A percentile compares a stretch with the other conserved stretches of the same genome.
Conservation (phyloP, 2,888 invertebrate species). For the Drosophila affinis region DNA sequence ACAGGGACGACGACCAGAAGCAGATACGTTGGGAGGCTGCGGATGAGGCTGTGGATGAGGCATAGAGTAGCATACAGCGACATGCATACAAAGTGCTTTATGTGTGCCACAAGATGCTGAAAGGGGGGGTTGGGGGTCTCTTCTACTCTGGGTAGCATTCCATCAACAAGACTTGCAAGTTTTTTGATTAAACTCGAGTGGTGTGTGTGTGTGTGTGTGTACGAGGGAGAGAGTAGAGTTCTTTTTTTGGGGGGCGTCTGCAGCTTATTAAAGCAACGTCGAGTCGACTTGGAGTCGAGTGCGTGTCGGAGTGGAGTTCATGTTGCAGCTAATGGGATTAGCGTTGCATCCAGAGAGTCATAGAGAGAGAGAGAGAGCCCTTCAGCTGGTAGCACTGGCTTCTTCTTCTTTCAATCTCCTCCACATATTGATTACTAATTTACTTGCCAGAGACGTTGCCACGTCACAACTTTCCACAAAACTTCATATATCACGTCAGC, state of each 20-base stretch:
- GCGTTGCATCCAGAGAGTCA: slow-evolving; percentile 30
- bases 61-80: slow-evolving; percentile 44
- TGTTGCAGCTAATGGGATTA: slow-evolving; percentile 60
- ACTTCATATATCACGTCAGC: slow-evolving; percentile 54
- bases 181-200: slow-evolving; percentile 71
- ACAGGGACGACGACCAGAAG: slow-evolving; percentile 49
- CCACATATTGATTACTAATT: slow-evolving; percentile 73
- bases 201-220: slow-evolving; percentile 1
- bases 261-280: slow-evolving; percentile 59
- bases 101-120: slow-evolving; percentile 63
- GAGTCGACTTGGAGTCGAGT: slow-evolving; percentile 37
- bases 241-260: slow-evolving; percentile 33
- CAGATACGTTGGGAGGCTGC: slow-evolving; percentile 15
- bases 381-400: not conserved
- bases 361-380: not conserved
- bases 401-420: slow-evolving; percentile 29
- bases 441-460: slow-evolving; percentile 41
- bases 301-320: slow-evolving; percentile 43
- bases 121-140: slow-evolving; percentile 38
- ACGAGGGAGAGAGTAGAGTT: slow-evolving; percentile 8
- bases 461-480: slow-evolving; percentile 34
- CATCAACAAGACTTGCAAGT: slow-evolving; percentile 65
- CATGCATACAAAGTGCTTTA: slow-evolving; percentile 78
- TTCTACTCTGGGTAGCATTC: slow-evolving; percentile 47
- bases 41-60: slow-evolving; percentile 16